Conservation (phyloP, 2,797 vertebrate genomes). For the Platalea minor region DNA sequence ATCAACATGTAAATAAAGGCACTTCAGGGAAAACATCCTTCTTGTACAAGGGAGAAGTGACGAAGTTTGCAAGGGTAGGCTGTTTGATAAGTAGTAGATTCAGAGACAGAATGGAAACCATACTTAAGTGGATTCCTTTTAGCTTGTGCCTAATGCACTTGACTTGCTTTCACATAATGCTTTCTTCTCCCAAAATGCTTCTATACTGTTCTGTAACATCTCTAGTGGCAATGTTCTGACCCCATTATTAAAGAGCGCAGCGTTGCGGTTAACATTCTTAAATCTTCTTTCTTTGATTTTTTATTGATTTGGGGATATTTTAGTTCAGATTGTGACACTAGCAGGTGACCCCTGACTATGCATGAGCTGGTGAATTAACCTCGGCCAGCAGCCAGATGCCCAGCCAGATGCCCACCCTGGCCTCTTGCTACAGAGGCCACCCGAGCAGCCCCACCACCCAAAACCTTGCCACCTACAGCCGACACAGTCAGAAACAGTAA, state of each 20-base stretch:
- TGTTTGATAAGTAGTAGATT: background rate
- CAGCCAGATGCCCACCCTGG: background rate
- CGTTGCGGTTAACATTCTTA: background rate
- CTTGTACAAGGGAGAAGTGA: background rate
- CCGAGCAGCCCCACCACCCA: background rate
- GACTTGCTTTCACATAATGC: background rate
- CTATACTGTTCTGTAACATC: background rate
- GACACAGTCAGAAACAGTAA: background rate
- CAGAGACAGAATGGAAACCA: background rate
- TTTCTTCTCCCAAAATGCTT: background rate
- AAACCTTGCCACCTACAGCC: background rate
- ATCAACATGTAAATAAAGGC: background rate
- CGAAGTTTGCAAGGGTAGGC: background rate
- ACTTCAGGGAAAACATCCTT: background rate
- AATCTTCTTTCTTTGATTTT: conserved; percentile 1
- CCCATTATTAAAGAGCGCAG: background rate
- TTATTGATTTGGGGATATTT: background rate
- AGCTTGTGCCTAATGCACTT: background rate
- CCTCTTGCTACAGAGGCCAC: background rate
- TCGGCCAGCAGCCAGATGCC: background rate
- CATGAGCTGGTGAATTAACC: background rate
- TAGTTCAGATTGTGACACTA: background rate
- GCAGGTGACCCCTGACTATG: background rate
- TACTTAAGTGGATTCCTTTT: background rate
- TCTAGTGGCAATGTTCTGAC: background rate